Conservation (phyloP, 2,888 invertebrate genomes). For the Microctonus brassicae region DNA sequence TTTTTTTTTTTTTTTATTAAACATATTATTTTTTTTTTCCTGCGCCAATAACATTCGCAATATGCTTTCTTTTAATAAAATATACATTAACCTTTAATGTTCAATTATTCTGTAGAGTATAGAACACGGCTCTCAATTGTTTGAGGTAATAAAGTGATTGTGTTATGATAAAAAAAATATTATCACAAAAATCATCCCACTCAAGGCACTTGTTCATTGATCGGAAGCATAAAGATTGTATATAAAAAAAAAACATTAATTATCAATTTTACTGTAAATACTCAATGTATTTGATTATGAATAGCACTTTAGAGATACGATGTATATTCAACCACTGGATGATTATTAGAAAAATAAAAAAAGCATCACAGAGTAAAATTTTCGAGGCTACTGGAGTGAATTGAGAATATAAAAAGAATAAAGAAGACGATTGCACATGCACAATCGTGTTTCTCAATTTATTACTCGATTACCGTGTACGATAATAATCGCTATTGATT, state of each 20-base stretch:
- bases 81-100: neutral
- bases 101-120: neutral
- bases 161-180: neutral
- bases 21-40: no score
- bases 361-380: neutral
- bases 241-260: constrained; percentile 6
- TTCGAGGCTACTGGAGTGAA: neutral
- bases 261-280: neutral
- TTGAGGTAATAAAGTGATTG: neutral
- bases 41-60: neutral
- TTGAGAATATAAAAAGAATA: constrained; percentile 1
- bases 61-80: neutral
- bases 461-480: constrained; percentile 35
- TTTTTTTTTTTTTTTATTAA: neutral
- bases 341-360: neutral
- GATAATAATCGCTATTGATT: constrained; percentile 39
- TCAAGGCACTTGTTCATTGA: constrained; percentile 1
- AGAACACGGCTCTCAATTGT: neutral
- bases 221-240: neutral
- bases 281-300: neutral
- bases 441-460: constrained; percentile 28
- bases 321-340: neutral
- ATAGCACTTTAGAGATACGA: neutral
- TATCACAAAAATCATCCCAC: neutral
- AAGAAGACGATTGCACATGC: neutral